Percentiles rank a stretch among this genome's conserved stretches.
Conservation (phyloP, 1,140 invertebrate species). For the Rhagoletis pomonella region DNA sequence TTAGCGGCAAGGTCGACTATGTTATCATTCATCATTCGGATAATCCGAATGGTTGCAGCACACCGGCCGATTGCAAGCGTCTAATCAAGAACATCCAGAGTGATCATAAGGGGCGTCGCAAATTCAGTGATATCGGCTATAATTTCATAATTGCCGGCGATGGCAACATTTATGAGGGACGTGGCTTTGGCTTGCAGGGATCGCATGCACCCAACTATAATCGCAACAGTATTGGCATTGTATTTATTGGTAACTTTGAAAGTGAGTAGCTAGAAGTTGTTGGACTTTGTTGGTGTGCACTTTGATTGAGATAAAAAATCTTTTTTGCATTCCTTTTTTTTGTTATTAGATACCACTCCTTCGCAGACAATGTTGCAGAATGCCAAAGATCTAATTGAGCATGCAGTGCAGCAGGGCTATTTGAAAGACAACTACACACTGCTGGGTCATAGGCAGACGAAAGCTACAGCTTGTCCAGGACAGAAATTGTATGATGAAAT, state of each 20-base stretch:
- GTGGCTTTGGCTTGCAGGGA: slow-evolving; percentile 82
- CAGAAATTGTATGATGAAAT: slow-evolving; percentile 76
- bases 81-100: slow-evolving; percentile 78
- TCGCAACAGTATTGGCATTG: slow-evolving; percentile 80
- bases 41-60: slow-evolving; percentile 77
- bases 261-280: slow-evolving; percentile 54
- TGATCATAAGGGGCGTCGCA: slow-evolving; percentile 77
- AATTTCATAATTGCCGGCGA: slow-evolving; percentile 77
- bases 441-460: slow-evolving; percentile 81
- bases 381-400: slow-evolving; percentile 78
- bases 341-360: slow-evolving; percentile 71
- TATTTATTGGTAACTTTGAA: slow-evolving; percentile 78
- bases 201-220: slow-evolving; percentile 83
- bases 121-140: slow-evolving; percentile 84
- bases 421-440: slow-evolving; percentile 73
- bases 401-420: slow-evolving; percentile 76
- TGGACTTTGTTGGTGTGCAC: neutral
- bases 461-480: slow-evolving; percentile 82
- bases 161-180: slow-evolving; percentile 79
- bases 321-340: neutral
- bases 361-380: slow-evolving; percentile 78
- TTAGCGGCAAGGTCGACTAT: slow-evolving; percentile 77
- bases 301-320: too few species aligned
- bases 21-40: slow-evolving; percentile 87
- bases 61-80: slow-evolving; percentile 74